Evolutionary conservation across 2,888 invertebrate species (phyloP).

Genomic region (Nomada fucata): DNA sequence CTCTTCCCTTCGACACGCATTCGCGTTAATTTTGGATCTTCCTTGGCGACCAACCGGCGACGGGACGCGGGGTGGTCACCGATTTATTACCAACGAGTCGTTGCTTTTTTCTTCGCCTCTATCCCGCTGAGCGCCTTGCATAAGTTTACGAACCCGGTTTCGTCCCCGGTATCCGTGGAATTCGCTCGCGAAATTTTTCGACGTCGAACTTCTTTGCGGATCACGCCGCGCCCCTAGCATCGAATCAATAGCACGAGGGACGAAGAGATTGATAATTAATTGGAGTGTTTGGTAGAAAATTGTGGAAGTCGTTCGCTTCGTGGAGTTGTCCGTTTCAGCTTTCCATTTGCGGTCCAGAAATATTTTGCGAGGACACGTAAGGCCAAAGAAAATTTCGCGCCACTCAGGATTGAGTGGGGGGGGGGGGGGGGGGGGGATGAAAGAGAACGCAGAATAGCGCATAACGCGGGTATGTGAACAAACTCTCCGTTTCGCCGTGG

Average conservation of each 20-base stretch:
- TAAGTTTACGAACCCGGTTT: slow-evolving; percentile 28
- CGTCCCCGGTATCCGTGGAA: slow-evolving; percentile 13
- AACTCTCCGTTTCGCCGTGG: slow-evolving; percentile 46
- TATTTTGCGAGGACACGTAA: slow-evolving; percentile 11
- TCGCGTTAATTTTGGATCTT: slow-evolving; percentile 46
- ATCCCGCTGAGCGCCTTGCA: background rate
- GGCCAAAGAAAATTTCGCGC: slow-evolving; percentile 12
- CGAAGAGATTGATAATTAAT: background rate
- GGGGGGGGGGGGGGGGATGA: no score
- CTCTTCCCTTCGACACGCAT: slow-evolving; percentile 22
- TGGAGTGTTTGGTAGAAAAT: no score
- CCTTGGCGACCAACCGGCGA: background rate
- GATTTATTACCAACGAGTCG: slow-evolving; percentile 24
- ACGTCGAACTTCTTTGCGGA: background rate
- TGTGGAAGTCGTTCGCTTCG: no score
- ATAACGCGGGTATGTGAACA: slow-evolving; percentile 49
- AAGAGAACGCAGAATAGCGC: background rate
- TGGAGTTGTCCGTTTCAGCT: no score
- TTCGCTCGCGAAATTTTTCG: slow-evolving; percentile 13
- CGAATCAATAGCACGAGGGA: background rate
- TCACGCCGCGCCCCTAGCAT: no score
- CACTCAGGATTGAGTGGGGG: background rate
- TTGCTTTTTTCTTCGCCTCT: background rate
- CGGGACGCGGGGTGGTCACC: background rate
- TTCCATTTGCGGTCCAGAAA: background rate